Evolutionary conservation across 2,113 vertebrate genomes (phyloP).

Genomic region (Tyto alba): DNA sequence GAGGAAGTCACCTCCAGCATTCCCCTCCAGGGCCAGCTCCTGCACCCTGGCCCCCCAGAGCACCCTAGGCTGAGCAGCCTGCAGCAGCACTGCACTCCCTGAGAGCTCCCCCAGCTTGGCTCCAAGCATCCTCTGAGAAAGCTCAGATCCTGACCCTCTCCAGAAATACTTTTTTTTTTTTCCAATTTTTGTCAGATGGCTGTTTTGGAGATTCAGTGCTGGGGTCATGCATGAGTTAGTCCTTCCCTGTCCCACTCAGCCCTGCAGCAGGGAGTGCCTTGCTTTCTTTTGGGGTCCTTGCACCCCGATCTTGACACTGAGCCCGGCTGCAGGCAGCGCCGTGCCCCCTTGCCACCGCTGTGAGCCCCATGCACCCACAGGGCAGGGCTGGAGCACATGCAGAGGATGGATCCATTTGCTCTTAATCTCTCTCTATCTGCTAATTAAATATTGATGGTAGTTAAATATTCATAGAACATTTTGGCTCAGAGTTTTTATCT

Average conservation of each 20-base stretch:
- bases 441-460: slow-evolving; percentile 61
- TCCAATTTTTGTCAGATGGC: not conserved
- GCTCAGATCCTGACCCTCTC: not conserved
- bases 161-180: not conserved
- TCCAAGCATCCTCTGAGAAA: not conserved
- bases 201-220: not conserved
- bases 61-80: not conserved
- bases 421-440: slow-evolving; percentile 29
- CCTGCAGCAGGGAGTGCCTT: accelerated
- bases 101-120: no score
- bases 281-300: not conserved
- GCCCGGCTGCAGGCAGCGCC: no score
- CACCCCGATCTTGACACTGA: accelerated
- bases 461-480: slow-evolving; percentile 64
- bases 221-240: accelerated
- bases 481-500: slow-evolving; percentile 43
- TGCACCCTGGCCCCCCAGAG: not conserved
- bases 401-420: not conserved
- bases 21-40: accelerated
- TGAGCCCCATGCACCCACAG: accelerated
- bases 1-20: not conserved
- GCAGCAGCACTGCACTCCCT: no score
- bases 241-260: not conserved
- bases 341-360: accelerated
- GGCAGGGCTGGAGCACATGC: accelerated